phyloP scores from a whole-genome alignment of 2,888 invertebrate genomes.

The Lasioglossum leucozonium region DNA sequence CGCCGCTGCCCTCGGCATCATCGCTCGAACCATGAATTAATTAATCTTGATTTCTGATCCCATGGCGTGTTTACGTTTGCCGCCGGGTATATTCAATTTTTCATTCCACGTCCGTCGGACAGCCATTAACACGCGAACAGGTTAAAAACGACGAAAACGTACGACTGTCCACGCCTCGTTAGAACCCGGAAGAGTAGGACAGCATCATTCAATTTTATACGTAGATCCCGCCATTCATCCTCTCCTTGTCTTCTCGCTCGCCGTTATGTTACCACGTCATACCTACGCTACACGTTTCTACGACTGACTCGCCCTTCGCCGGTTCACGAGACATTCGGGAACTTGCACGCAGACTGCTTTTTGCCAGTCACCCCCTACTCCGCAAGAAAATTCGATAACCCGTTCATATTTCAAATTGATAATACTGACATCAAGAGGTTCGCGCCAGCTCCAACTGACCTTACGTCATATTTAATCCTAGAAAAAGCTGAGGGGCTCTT shows the following conservation, averaged over 20 bases:
- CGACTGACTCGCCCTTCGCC: conserved; percentile 30
- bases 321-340: conserved; percentile 58
- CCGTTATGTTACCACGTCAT: conserved; percentile 71
- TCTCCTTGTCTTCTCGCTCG: conserved; percentile 5
- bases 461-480: neutral
- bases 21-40: conserved; percentile 26
- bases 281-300: conserved; percentile 67
- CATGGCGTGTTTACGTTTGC: conserved; percentile 58
- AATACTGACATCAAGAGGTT: conserved; percentile 35
- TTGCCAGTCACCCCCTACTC: conserved; percentile 61
- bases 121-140: conserved; percentile 50
- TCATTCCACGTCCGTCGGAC: conserved; percentile 42
- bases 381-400: conserved; percentile 68
- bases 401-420: conserved; percentile 65
- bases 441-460: neutral
- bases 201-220: conserved; percentile 34
- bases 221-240: conserved; percentile 32
- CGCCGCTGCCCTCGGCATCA: conserved; percentile 11
- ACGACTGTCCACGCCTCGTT: conserved; percentile 23
- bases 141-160: conserved; percentile 21
- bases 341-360: conserved; percentile 79
- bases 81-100: conserved; percentile 59
- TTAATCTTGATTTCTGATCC: conserved; percentile 50
- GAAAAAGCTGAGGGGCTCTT: no score
- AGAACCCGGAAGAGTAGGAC: conserved; percentile 1